Evolutionary conservation across 2,113 vertebrate genomes (phyloP).

Genomic region (Fulmarus glacialis): DNA sequence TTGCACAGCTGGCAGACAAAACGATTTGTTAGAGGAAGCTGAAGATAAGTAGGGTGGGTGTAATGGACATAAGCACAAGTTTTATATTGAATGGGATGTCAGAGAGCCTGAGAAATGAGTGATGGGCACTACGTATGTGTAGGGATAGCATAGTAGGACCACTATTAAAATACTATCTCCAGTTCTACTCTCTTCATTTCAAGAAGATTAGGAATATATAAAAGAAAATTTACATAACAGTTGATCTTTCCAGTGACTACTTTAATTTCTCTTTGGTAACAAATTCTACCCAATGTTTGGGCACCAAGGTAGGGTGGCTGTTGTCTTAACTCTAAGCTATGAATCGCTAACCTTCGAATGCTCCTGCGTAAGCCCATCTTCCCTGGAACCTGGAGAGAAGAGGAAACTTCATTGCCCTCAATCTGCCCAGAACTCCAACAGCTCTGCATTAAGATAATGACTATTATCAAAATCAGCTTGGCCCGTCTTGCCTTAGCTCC

Average conservation of each 20-base stretch:
- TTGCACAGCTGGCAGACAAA: neutral
- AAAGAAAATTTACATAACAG: neutral
- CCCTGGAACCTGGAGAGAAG: neutral
- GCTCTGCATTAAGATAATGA: neutral
- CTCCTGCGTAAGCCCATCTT: neutral
- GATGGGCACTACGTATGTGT: fast-evolving
- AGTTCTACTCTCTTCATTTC: neutral
- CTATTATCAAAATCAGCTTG: neutral
- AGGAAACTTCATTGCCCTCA: neutral
- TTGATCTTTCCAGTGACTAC: neutral
- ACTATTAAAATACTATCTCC: neutral
- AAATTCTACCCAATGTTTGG: neutral
- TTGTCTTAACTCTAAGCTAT: neutral
- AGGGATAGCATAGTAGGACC: neutral
- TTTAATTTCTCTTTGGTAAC: neutral
- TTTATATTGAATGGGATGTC: neutral
- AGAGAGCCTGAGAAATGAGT: neutral
- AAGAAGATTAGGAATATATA: neutral
- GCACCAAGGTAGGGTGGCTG: neutral
- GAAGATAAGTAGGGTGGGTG: neutral
- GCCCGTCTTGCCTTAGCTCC: neutral
- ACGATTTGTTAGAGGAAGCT: neutral
- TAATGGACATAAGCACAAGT: neutral
- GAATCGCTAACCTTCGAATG: neutral
- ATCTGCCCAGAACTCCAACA: neutral